Percentiles rank a stretch among this genome's conserved stretches.
Conservation (phyloP, 2,797 vertebrate species). For the Gallinago nigripennis region DNA sequence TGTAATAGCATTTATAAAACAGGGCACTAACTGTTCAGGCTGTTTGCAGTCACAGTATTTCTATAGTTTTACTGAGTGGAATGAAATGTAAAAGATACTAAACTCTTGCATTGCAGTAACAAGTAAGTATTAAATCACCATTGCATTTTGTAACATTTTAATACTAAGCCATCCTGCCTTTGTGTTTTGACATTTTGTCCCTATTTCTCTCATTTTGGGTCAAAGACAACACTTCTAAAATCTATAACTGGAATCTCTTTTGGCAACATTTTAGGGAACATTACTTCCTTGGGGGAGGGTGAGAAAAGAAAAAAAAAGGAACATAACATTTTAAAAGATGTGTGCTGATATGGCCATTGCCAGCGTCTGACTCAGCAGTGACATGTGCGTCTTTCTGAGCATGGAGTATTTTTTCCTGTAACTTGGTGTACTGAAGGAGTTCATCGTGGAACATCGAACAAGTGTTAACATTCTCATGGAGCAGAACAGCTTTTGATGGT, state of each 20-base stretch:
- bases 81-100: not conserved
- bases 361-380: conserved; percentile 11
- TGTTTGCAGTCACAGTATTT: not conserved
- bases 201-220: not conserved
- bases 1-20: not conserved
- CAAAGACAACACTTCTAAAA: not conserved
- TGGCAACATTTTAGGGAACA: not conserved
- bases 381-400: not conserved
- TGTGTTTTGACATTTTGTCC: not conserved
- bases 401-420: not conserved
- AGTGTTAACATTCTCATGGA: not conserved
- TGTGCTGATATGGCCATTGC: not conserved
- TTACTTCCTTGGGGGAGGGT: not conserved
- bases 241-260: not conserved
- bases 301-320: not conserved
- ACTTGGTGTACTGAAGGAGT: not conserved
- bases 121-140: not conserved
- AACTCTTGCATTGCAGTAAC: not conserved
- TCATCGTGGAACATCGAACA: not conserved
- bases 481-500: not conserved
- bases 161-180: not conserved
- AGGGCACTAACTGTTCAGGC: not conserved
- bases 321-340: not conserved
- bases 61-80: not conserved
- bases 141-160: not conserved